Base-by-base conservation (phyloP, 1,140 invertebrate genomes). In the Leptonema lineaticorne region DNA sequence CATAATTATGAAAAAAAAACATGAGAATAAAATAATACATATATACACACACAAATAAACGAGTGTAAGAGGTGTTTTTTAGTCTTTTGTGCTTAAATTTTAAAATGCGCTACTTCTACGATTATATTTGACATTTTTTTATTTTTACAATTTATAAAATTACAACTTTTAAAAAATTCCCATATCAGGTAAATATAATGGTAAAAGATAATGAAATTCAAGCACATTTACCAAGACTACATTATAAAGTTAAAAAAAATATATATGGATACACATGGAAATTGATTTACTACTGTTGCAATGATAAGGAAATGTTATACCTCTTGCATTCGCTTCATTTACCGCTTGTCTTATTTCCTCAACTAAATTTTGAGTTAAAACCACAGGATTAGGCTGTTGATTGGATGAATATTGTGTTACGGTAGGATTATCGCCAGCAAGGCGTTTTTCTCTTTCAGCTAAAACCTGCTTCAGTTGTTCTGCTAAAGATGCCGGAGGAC, bases 271-370 rank as follows among this genome's bases (percentile, higher is more conserved):
- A 37, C 77, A n/a, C n/a, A n/a, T n/a, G 75, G 60, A 75, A 72
- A 9, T 76, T 76, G n/a, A n/a, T n/a, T n/a, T n/a, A n/a, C n/a
- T n/a, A n/a, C n/a, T n/a, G n/a, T n/a, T n/a, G n/a, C n/a, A n/a
- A n/a, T n/a, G 14, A 14, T 20, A 33, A 26, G 4, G 30, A 29
- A 16, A 16, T 29, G 2, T 68, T 74, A 82, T 83, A 91, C 90
- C 89, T 89, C 89, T 86, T 71, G 89, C 88, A 84, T 92, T 92
- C 65, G 90, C 90, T 78, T 92, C 90, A 76, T 87, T 91, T 71
- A 93, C 91, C 73, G 91, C 90, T 79, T 91, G 89, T 69, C 90
- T 84, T 74, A 92, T 92, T 83, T 92, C 91, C 75, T 92, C 90
- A 57, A 91, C 87, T 68, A 92, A 83, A 78, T 89, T 88, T 83